Base-by-base conservation (phyloP, 2,888 invertebrate species). In the Formica aserva region DNA sequence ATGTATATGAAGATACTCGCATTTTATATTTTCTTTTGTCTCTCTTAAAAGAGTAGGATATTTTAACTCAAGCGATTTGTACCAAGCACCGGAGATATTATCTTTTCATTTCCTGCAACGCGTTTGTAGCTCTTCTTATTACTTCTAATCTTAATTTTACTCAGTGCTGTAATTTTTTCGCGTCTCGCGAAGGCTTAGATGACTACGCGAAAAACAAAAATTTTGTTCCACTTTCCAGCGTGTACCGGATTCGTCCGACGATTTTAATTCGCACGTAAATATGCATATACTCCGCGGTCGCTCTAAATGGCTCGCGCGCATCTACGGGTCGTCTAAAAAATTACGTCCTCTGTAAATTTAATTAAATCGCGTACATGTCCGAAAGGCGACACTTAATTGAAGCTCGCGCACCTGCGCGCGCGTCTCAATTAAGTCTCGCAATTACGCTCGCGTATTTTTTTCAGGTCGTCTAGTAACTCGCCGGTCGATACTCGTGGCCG, bases 351-450 rank as follows among this genome's bases (percentile, higher is more conserved):
- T 80, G 78, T 80, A 80, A 80, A 80, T 80, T 80, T 80, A 80
- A 80, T 80, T 80, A 80, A 80, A 80, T 80, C 78, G 78, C 72
- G 60, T 72, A 69, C 78, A 80, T 80, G 78, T 80, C 78, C 78
- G 72, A 80, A 77, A 80, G 78, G 78, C 78, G 78, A 80, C 78
- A 60, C 78, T 80, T 80, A 80, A 80, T 80, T 80, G 78, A 80
- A 72, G 78, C 48, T 26, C 45, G 78, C 72, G 72, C 78, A 80
- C 78, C 78, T 80, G 78, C 78, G 78, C 78, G 78, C 78, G 78
- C 78, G 72, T 80, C 78, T 80, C 78, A 80, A 80, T 80, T 80
- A 80, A 80, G 78, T 80, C 78, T 72, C 78, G 78, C 78, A 80
- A 80, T 80, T 80, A 80, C 78, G 72, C 45, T 35, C 18, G 45